Evolutionary conservation across 2,797 vertebrate species (phyloP).

Genomic region (Acridotheres tristis): DNA sequence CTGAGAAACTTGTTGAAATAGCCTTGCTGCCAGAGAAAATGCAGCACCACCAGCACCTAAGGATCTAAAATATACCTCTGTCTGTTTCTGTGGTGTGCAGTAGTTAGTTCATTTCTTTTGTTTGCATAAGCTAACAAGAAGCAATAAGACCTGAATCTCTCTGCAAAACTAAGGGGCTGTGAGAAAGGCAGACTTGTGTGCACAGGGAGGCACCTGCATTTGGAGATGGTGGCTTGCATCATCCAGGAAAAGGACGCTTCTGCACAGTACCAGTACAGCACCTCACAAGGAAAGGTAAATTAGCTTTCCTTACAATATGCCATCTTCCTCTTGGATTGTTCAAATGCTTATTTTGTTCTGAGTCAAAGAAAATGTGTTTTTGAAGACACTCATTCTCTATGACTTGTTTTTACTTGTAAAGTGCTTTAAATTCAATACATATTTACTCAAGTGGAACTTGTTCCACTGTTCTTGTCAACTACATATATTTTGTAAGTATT

Average conservation of each 20-base stretch:
- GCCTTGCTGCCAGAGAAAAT: not conserved
- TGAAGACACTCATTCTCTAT: not conserved
- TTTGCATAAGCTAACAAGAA: not conserved
- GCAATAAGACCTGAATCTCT: not conserved
- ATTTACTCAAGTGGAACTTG: not conserved
- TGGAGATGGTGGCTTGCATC: not conserved
- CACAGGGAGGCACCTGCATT: not conserved
- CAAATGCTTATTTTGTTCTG: not conserved
- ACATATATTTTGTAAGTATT: not conserved
- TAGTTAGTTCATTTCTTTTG: not conserved
- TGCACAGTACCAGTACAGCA: not conserved
- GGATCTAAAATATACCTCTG: not conserved
- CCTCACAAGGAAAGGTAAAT: not conserved
- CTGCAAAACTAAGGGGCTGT: not conserved
- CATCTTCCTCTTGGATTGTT: not conserved
- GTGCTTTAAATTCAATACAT: not conserved
- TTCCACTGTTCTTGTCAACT: not conserved
- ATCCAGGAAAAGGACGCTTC: not conserved
- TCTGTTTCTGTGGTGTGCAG: not conserved
- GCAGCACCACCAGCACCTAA: not conserved
- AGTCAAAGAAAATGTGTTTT: not conserved
- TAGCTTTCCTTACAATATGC: not conserved
- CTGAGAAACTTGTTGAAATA: not conserved
- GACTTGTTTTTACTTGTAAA: not conserved
- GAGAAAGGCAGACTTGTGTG: not conserved